Percentiles rank a stretch among this genome's conserved stretches.
Evolutionary conservation across 1,140 invertebrate species (phyloP).

Genomic region (Marisa cornuarietis): DNA sequence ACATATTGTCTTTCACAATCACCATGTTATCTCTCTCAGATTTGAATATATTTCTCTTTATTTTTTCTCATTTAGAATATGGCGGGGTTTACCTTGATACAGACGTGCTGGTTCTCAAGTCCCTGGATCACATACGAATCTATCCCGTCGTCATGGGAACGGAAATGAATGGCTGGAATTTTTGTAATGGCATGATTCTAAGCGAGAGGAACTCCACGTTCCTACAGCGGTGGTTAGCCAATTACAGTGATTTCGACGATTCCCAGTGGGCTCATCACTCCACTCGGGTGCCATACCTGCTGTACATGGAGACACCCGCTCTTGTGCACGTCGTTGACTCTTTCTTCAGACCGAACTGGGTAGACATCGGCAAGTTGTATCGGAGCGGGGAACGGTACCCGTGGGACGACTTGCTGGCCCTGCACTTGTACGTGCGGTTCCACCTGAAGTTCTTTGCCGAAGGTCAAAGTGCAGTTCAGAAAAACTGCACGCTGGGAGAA

Average conservation of each 20-base stretch:
- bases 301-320: neutral
- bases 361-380: no score
- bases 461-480: no score
- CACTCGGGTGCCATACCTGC: neutral
- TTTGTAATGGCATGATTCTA: neutral
- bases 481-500: no score
- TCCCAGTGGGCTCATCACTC: neutral
- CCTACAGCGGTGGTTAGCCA: neutral
- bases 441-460: no score
- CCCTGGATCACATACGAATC: neutral
- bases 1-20: no score
- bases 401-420: no score
- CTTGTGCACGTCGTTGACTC: conserved; percentile 8
- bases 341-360: neutral
- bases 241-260: neutral
- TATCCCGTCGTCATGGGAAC: conserved; percentile 2
- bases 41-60: no score
- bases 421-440: no score
- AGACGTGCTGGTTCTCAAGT: neutral
- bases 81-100: conserved; percentile 15
- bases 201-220: neutral
- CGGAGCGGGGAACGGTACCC: no score
- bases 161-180: neutral
- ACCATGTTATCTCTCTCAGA: no score
- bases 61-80: neutral